A percentile compares a stretch with the other conserved stretches of the same genome.
These are phyloP conservation scores for Atherinomorus stipes DNA, from an alignment of 2,113 vertebrate genomes.

Conservation along the genomic window DNA sequence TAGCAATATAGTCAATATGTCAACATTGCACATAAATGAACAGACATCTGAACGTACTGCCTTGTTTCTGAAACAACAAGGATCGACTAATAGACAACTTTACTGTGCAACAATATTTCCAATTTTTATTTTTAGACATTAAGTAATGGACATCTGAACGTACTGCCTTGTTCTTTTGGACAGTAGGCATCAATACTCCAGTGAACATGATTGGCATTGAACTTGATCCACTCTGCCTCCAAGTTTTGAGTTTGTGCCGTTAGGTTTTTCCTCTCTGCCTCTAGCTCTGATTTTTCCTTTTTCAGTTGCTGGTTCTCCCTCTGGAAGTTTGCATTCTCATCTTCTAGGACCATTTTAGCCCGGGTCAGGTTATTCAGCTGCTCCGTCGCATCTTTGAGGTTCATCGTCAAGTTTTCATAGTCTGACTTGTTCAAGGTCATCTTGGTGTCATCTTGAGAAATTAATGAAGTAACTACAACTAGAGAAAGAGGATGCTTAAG, in stretches of 20 bases:
- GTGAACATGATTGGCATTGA: conserved; percentile 17
- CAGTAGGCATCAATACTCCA: conserved; percentile 50
- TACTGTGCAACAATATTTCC: no score
- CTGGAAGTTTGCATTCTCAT: fast-evolving
- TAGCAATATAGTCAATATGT: no score
- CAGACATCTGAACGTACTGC: not conserved
- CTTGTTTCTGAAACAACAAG: fast-evolving
- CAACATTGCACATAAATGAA: no score
- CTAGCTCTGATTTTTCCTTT: not conserved
- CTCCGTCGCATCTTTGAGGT: fast-evolving
- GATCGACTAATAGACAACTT: no score
- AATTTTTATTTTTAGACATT: no score
- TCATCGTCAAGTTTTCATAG: fast-evolving
- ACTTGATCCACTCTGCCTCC: fast-evolving
- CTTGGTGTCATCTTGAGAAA: no score
- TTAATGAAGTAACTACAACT: no score
- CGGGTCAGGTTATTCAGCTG: not conserved
- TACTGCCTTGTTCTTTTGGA: no score
- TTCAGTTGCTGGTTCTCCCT: not conserved
- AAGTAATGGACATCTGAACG: no score
- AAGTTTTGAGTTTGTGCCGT: not conserved
- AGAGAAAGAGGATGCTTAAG: no score
- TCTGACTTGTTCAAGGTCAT: no score
- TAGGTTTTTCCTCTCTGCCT: not conserved
- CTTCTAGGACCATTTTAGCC: not conserved